These are phyloP conservation scores for Calephelis virginiensis DNA, from an alignment of 1,140 invertebrate genomes.

Conservation along the genomic window DNA sequence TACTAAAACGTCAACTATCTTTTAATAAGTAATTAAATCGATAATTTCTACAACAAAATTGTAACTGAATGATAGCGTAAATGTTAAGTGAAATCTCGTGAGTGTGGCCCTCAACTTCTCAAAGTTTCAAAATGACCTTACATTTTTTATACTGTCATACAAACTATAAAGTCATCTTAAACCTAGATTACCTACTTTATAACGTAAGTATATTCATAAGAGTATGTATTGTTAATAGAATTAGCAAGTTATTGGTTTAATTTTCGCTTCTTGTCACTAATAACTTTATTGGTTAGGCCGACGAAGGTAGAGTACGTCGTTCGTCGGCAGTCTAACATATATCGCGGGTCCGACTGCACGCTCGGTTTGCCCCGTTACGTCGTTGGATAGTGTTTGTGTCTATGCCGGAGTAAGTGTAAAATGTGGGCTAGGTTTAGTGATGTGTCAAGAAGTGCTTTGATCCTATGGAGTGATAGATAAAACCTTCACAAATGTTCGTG, in stretches of 20 bases:
- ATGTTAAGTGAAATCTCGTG: no score
- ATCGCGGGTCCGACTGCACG: conserved; percentile 57
- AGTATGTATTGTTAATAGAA: conserved; percentile 1
- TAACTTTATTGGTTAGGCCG: conserved; percentile 37
- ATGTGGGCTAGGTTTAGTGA: conserved; percentile 51
- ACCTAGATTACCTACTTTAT: not conserved
- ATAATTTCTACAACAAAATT: no score
- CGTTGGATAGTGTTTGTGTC: conserved; percentile 38
- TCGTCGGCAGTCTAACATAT: conserved; percentile 51
- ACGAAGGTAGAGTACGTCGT: conserved; percentile 29
- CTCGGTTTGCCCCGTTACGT: conserved; percentile 42
- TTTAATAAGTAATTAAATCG: no score
- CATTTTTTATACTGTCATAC: no score
- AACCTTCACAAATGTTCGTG: conserved; percentile 59
- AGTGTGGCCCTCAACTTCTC: no score
- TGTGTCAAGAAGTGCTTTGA: conserved; percentile 51
- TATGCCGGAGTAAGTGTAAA: conserved; percentile 46
- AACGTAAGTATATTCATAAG: no score
- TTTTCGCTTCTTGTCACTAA: conserved; percentile 36
- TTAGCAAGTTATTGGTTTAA: conserved; percentile 15
- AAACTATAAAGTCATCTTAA: not conserved
- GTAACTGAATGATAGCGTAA: no score
- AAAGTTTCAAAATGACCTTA: no score
- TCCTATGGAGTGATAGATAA: conserved; percentile 46
- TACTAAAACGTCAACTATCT: no score